Evolutionary conservation across 2,797 vertebrate species (phyloP).

Genomic region (Apodemus agrarius): DNA sequence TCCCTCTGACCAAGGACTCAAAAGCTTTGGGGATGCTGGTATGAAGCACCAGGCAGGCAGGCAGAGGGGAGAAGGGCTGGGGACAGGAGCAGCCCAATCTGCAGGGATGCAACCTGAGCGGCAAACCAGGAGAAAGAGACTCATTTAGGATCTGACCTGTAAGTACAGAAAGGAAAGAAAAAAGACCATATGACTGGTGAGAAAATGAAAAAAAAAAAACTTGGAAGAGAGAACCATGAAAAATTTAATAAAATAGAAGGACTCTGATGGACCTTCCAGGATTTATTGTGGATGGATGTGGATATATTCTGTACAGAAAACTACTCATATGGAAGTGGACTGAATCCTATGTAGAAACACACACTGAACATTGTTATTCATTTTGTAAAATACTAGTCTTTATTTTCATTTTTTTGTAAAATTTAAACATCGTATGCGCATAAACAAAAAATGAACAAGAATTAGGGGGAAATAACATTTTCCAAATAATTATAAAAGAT

Average conservation of each 20-base stretch:
- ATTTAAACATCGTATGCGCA: slow-evolving; percentile 97
- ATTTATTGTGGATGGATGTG: slow-evolving; percentile 94
- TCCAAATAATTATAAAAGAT: slow-evolving; percentile 98
- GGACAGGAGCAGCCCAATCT: slow-evolving; percentile 74
- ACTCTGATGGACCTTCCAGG: slow-evolving; percentile 88
- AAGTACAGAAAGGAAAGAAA: slow-evolving; percentile 77
- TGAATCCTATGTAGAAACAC: slow-evolving; percentile 94
- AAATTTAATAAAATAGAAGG: slow-evolving; percentile 88
- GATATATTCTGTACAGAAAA: slow-evolving; percentile 98
- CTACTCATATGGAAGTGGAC: slow-evolving; percentile 87
- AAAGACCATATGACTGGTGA: slow-evolving; percentile 82
- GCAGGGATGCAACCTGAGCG: slow-evolving; percentile 74
- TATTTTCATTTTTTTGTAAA: slow-evolving; percentile 98
- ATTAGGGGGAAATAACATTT: slow-evolving; percentile 99
- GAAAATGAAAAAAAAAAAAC: slow-evolving; percentile 66
- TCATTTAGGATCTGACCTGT: slow-evolving; percentile 83
- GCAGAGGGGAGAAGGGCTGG: slow-evolving; percentile 54
- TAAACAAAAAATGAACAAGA: slow-evolving; percentile 97
- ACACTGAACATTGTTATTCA: slow-evolving; percentile 96
- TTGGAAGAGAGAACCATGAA: slow-evolving; percentile 86
- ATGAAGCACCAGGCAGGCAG: slow-evolving; percentile 60
- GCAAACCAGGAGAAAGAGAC: slow-evolving; percentile 73
- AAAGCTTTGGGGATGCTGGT: slow-evolving; percentile 63
- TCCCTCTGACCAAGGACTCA: slow-evolving; percentile 65
- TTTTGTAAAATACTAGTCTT: slow-evolving; percentile 99